Conservation (phyloP, 2,797 vertebrate species). For the Nyctalus aviator region DNA sequence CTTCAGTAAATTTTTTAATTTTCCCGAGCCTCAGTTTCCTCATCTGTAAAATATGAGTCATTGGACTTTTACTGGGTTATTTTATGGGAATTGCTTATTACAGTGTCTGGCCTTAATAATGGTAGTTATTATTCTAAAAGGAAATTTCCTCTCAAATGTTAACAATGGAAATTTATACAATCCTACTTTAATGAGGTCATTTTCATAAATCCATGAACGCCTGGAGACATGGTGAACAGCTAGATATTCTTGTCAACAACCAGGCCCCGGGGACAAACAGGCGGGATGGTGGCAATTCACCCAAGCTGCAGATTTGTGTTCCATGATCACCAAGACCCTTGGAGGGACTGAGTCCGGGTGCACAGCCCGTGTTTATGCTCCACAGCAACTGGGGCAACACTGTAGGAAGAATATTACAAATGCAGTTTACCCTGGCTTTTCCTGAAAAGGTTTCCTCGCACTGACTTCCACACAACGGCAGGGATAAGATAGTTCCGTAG, state of each 20-base stretch:
- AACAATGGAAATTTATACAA: constrained; percentile 24
- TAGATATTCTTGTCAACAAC: background rate
- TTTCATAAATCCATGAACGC: constrained; percentile 53
- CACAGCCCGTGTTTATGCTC: background rate
- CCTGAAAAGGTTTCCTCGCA: background rate
- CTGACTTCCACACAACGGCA: background rate
- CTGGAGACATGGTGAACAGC: background rate
- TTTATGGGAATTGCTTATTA: constrained; percentile 21
- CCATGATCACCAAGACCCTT: background rate
- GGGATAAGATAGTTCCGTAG: background rate
- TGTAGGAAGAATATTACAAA: background rate
- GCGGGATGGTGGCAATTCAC: background rate
- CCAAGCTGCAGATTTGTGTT: background rate
- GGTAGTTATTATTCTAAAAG: constrained; percentile 5
- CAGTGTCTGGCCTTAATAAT: constrained; percentile 7
- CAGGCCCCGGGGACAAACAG: background rate
- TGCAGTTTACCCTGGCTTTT: constrained; percentile 1
- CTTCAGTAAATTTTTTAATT: constrained; percentile 12
- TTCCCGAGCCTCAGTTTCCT: constrained; percentile 39
- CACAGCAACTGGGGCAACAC: background rate
- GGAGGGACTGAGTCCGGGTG: background rate
- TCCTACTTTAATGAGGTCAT: constrained; percentile 46
- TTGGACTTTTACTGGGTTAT: background rate
- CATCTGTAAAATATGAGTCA: constrained; percentile 1
- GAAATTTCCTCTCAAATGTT: constrained; percentile 15